These are phyloP conservation scores for Ivindomyrus marchei DNA, from an alignment of 2,113 vertebrate species.

Conservation along the genomic window DNA sequence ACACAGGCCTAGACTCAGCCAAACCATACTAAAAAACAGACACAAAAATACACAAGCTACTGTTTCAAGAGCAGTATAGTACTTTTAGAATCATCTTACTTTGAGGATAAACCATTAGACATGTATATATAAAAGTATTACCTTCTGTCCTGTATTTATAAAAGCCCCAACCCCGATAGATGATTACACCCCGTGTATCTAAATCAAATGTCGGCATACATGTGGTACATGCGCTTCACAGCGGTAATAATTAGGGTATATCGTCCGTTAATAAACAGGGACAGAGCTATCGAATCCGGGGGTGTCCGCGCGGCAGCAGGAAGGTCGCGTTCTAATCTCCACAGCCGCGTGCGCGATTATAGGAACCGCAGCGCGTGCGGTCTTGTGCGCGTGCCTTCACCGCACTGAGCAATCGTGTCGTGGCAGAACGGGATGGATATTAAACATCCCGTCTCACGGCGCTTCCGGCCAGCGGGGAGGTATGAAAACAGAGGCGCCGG, in stretches of 20 bases:
- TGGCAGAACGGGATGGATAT: not conserved
- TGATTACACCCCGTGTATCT: not conserved
- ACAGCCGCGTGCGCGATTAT: not conserved
- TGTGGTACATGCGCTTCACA: not conserved
- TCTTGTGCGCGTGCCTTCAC: not conserved
- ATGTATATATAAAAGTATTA: not conserved
- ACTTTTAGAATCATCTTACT: not conserved
- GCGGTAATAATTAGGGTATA: not conserved
- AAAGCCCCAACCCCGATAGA: not conserved
- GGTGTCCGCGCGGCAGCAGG: not conserved
- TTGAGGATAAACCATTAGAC: not conserved
- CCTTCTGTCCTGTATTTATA: not conserved
- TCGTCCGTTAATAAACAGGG: not conserved
- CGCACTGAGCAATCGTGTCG: not conserved
- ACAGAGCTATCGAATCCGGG: not conserved
- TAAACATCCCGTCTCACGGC: conserved; percentile 13
- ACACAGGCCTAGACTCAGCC: not conserved
- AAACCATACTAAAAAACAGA: not conserved
- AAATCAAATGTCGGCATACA: not conserved
- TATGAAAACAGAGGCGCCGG: not conserved
- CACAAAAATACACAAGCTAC: not conserved
- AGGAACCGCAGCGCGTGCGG: not conserved
- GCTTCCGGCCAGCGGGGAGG: conserved; percentile 9
- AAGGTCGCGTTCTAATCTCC: not conserved
- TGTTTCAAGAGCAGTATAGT: not conserved